These are phyloP conservation scores for Brassicogethes aeneus DNA, from an alignment of 2,888 invertebrate species.

Conservation along the genomic window DNA sequence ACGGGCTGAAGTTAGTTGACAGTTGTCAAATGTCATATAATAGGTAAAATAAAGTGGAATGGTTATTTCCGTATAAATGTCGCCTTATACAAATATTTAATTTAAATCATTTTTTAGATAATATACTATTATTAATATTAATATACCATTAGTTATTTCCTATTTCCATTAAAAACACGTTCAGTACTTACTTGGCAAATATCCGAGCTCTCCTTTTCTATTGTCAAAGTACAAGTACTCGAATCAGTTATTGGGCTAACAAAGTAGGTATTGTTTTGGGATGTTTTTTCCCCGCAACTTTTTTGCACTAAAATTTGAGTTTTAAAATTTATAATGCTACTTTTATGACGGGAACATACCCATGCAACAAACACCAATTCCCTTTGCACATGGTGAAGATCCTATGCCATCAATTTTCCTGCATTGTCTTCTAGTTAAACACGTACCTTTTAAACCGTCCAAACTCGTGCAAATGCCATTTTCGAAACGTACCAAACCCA, in stretches of 20 bases:
- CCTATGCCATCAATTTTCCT: constrained; percentile 57
- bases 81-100: no score
- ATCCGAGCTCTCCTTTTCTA: constrained; percentile 57
- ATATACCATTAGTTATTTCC: no score
- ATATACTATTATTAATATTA: no score
- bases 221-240: constrained; percentile 59
- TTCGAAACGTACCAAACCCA: constrained; percentile 59
- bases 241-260: constrained; percentile 66
- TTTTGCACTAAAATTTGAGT: constrained; percentile 51
- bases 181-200: constrained; percentile 54
- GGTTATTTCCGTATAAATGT: no score
- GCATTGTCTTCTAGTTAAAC: constrained; percentile 66
- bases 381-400: constrained; percentile 61
- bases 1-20: no score
- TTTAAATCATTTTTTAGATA: no score
- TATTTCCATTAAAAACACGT: no score
- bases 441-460: constrained; percentile 62
- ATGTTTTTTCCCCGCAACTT: constrained; percentile 60
- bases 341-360: constrained; percentile 47
- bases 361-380: constrained; percentile 72
- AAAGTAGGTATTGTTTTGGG: constrained; percentile 77
- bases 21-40: no score
- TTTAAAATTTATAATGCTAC: neutral
- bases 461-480: constrained; percentile 58
- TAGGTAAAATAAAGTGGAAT: no score